Evolutionary conservation across 2,797 vertebrate species (phyloP).

Genomic region (Notoglanidium macrostoma): DNA sequence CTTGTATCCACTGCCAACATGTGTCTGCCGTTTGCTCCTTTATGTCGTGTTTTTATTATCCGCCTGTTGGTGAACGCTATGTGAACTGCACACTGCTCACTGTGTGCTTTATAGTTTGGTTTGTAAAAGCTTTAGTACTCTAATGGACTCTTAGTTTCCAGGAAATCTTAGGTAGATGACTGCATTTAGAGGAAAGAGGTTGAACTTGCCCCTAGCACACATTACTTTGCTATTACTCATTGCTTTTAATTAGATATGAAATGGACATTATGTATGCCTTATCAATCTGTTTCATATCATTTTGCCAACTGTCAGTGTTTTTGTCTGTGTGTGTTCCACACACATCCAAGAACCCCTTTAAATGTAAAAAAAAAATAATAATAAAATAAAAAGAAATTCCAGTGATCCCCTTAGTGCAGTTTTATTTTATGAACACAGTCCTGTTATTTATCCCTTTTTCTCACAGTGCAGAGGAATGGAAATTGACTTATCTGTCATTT

Average conservation of each 20-base stretch:
- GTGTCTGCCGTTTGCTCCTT: slow-evolving; percentile 6
- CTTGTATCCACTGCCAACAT: neutral
- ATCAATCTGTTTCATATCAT: neutral
- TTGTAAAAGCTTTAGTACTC: slow-evolving; percentile 16
- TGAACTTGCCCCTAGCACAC: neutral
- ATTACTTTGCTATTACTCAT: neutral
- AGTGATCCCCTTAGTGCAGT: neutral
- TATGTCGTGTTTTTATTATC: slow-evolving; percentile 4
- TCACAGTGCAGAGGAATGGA: too few relatives aligned
- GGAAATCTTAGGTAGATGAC: slow-evolving; percentile 1
- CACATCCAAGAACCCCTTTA: too few relatives aligned
- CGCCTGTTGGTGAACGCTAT: neutral
- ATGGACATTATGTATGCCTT: neutral
- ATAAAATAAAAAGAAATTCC: neutral
- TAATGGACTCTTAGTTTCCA: slow-evolving; percentile 20
- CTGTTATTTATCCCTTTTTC: neutral
- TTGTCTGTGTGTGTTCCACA: too few relatives aligned
- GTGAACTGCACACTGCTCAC: neutral
- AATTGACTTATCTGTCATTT: too few relatives aligned
- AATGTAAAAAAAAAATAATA: neutral
- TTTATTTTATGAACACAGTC: neutral
- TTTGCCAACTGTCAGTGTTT: neutral
- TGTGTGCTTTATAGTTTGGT: slow-evolving; percentile 16
- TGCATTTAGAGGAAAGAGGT: slow-evolving; percentile 3
- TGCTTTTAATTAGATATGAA: slow-evolving; percentile 1